Percentiles rank a stretch among this genome's conserved stretches.
These are phyloP conservation scores for Drosophila ficusphila DNA, from an alignment of 1,140 invertebrate genomes.

Conservation along the genomic window DNA sequence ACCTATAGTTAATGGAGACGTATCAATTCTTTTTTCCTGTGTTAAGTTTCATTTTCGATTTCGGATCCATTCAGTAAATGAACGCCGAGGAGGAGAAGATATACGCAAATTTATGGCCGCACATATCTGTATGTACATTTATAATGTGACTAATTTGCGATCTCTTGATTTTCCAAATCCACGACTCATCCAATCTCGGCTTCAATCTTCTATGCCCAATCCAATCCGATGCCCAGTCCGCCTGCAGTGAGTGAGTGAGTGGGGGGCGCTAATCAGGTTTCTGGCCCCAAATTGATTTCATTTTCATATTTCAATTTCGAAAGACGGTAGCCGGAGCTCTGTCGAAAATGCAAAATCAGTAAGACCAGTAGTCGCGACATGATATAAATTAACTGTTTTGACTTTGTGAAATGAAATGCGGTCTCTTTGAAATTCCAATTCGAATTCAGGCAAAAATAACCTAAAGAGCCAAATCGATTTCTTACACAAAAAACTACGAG, in stretches of 20 bases:
- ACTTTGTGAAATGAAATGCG: slow-evolving; percentile 84
- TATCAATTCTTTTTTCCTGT: slow-evolving; percentile 2
- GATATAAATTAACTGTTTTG: slow-evolving; percentile 84
- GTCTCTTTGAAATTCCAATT: slow-evolving; percentile 76
- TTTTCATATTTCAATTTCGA: slow-evolving; percentile 83
- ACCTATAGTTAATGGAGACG: too few species aligned
- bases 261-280: slow-evolving; percentile 73
- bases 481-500: slow-evolving; percentile 42
- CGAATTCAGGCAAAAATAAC: slow-evolving; percentile 30
- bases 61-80: slow-evolving; percentile 62
- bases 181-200: slow-evolving; percentile 12
- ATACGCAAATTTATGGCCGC: slow-evolving; percentile 67
- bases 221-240: slow-evolving; percentile 25
- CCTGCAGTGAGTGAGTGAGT: too few species aligned
- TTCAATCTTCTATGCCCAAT: slow-evolving; percentile 28
- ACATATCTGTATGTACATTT: slow-evolving; percentile 68
- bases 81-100: slow-evolving; percentile 39
- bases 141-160: slow-evolving; percentile 76
- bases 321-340: slow-evolving; percentile 50
- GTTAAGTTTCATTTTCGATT: slow-evolving; percentile 38
- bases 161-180: slow-evolving; percentile 41
- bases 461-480: slow-evolving; percentile 60
- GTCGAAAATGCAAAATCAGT: slow-evolving; percentile 83
- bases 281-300: slow-evolving; percentile 75
- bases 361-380: slow-evolving; percentile 84